A percentile compares a stretch with the other conserved stretches of the same genome.
Evolutionary conservation across 2,888 invertebrate species (phyloP).

Genomic region (Notocelia uddmanniana): DNA sequence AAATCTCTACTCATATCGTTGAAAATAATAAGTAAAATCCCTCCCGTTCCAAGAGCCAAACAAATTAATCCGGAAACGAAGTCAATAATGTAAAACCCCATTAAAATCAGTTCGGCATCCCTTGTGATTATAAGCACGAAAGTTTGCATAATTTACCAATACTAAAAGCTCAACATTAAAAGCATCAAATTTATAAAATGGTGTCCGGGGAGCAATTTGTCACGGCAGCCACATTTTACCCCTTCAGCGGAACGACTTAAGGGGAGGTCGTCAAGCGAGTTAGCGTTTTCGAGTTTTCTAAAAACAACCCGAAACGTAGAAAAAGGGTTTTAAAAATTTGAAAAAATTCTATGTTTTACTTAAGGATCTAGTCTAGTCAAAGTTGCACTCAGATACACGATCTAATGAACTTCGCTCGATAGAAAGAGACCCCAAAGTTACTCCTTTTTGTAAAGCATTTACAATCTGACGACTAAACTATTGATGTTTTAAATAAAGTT

Average conservation of each 20-base stretch:
- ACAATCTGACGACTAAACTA: no score
- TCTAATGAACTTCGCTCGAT: no score
- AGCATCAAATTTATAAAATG: slow-evolving; percentile 37
- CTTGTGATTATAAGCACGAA: background rate
- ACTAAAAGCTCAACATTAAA: slow-evolving; percentile 19
- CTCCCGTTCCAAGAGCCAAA: background rate
- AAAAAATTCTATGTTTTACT: no score
- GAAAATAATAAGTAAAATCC: background rate
- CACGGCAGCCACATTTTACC: background rate
- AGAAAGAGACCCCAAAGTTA: no score
- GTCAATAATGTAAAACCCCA: background rate
- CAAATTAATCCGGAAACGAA: background rate
- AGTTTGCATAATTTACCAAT: slow-evolving; percentile 4
- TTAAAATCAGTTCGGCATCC: slow-evolving; percentile 1
- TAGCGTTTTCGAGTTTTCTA: no score
- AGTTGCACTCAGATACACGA: no score
- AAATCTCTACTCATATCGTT: background rate
- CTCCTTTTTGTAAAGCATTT: no score
- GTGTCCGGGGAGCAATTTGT: slow-evolving; percentile 36
- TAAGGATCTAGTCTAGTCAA: no score
- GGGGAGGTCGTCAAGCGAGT: no score
- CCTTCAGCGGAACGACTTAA: background rate
- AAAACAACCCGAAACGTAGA: no score
- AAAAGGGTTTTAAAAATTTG: no score
- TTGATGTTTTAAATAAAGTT: no score